Base-by-base conservation (phyloP, 1,140 invertebrate genomes). In the Pygmarrhopalites habei region DNA sequence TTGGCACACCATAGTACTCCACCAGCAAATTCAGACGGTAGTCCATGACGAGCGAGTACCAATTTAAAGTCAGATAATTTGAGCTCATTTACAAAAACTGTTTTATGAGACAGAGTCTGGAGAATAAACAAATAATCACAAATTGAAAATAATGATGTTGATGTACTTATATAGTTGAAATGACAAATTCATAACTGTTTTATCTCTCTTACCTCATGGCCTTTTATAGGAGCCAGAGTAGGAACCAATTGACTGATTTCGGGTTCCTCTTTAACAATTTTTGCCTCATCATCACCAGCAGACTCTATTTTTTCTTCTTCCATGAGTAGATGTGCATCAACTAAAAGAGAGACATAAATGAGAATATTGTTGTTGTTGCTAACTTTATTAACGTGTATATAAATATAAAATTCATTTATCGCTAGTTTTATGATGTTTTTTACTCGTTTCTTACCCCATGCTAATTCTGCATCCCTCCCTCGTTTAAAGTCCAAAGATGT, bases 41-140 rank as follows among this genome's bases (percentile, higher is more conserved):
- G 91, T 51, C 92, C 94, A 72, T 84, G 82, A 70, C 85, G 86
- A 30, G 86, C 83, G n/a, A 99, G 79, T n/a, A 95, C 82, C 77
- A 95, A 88, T 74, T 98, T 96, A 72, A 99, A 92, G 75, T 99
- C 95, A 0, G 92, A 95, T 32, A 99, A 77, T 74, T 96, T 95
- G 25, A 98, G 78, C 74, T 95, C 90, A 78, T 98, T 98, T 29
- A 99, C 85, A 75, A 97, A 95, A 1, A 92, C 86, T 0, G 92
- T 87, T 66, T 87, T 82, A 79, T 98, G 95, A 7, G 85, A 81
- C 4, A 82, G 80, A 57, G 84, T 79, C 79, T 85, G 65, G 35
- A 73, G 67, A 71, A 61, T n/a, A 51, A 62, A 58, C 59, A 52
- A 28, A 52, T 64, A 55, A 58, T 61, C 15, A 5, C 19, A 46